A percentile compares a stretch with the other conserved stretches of the same genome.
These are phyloP conservation scores for Eira barbara DNA, from an alignment of 2,113 vertebrate genomes.

Conservation along the genomic window DNA sequence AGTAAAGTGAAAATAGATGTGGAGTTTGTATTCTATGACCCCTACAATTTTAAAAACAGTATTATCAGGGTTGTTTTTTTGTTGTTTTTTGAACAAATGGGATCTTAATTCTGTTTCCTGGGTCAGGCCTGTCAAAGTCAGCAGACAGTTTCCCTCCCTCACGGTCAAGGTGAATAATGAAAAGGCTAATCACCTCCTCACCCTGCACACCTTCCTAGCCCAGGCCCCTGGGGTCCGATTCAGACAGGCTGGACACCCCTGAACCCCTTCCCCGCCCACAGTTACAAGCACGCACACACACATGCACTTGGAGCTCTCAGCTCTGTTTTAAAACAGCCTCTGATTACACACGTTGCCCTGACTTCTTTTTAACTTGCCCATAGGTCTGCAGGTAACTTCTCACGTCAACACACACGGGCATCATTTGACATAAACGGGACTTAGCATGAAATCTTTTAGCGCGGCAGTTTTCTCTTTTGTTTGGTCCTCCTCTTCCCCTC, in stretches of 20 bases:
- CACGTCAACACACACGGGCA: not conserved
- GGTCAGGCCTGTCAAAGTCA: not conserved
- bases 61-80: not conserved
- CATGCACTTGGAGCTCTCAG: fast-evolving
- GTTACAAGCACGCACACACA: not conserved
- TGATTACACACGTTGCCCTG: not conserved
- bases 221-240: not conserved
- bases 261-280: not conserved
- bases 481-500: not conserved
- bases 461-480: not conserved
- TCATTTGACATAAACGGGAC: not conserved
- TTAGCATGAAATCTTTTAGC: not conserved
- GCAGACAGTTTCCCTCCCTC: not conserved
- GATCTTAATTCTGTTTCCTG: not conserved
- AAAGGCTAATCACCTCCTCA: not conserved
- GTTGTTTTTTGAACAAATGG: not conserved
- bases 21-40: not conserved
- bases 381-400: not conserved
- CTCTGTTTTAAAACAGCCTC: not conserved
- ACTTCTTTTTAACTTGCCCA: not conserved
- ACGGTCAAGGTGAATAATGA: not conserved
- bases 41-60: not conserved
- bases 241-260: not conserved
- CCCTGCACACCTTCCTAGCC: not conserved
- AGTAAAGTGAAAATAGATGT: not conserved